These are phyloP conservation scores for Ascaphus truei DNA, from an alignment of 2,113 vertebrate genomes.

Conservation along the genomic window DNA sequence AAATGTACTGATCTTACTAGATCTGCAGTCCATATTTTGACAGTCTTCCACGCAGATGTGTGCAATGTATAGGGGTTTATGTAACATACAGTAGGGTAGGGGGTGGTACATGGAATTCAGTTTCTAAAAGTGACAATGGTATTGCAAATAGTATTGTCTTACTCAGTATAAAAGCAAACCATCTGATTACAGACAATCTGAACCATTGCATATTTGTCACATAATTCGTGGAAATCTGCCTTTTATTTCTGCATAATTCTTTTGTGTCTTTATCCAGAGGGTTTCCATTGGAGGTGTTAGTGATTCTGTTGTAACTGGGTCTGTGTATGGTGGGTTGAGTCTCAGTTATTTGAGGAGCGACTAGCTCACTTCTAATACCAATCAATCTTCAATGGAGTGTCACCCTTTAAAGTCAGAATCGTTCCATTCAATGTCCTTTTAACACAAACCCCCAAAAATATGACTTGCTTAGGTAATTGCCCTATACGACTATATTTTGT, in stretches of 20 bases:
- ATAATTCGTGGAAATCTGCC: not conserved
- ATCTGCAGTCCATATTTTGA: slow-evolving; percentile 5
- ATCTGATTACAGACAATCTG: not conserved
- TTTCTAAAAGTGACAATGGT: slow-evolving; percentile 3
- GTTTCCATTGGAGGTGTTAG: slow-evolving; percentile 2
- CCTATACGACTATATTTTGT: no score
- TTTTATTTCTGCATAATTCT: not conserved
- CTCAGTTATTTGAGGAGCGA: no score
- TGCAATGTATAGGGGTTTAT: slow-evolving; percentile 13
- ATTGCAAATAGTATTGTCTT: slow-evolving; percentile 5
- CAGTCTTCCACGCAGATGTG: slow-evolving; percentile 16
- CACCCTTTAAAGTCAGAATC: not conserved
- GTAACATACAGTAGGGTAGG: not conserved
- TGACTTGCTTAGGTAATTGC: no score
- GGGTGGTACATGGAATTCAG: not conserved
- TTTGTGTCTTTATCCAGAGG: not conserved
- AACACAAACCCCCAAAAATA: no score
- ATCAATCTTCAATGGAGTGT: not conserved
- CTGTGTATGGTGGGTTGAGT: not conserved
- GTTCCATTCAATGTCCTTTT: no score
- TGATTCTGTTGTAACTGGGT: not conserved
- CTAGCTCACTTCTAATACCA: no score
- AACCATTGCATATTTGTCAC: not conserved
- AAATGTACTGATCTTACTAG: slow-evolving; percentile 6
- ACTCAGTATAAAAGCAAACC: not conserved